phyloP scores from a whole-genome alignment of 1,140 invertebrate genomes.

The Galleria mellonella region DNA sequence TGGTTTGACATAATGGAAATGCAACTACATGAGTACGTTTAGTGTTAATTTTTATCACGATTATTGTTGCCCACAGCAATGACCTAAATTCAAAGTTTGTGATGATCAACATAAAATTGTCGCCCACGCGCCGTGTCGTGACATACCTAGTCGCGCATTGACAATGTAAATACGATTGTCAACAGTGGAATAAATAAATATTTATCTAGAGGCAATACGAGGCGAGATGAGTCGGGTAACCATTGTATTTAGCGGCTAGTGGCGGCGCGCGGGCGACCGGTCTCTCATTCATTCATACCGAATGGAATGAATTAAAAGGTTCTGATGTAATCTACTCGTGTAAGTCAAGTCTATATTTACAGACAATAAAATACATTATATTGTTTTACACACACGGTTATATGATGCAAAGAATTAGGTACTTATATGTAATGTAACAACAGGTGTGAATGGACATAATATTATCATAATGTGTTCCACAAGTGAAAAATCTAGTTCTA shows the following conservation, averaged over 20 bases:
- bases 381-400: no score
- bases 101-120: constrained; percentile 49
- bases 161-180: constrained; percentile 70
- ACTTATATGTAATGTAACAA: no score
- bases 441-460: no score
- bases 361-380: no score
- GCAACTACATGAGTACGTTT: no score
- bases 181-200: constrained; percentile 67
- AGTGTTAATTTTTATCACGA: no score
- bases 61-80: constrained; percentile 7
- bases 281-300: constrained; percentile 23
- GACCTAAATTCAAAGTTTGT: constrained; percentile 50
- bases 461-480: no score
- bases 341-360: no score
- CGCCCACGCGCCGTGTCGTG: constrained; percentile 40
- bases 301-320: constrained; percentile 24
- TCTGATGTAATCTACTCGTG: no score
- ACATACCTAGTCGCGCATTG: constrained; percentile 36
- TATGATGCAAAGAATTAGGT: no score
- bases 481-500: no score
- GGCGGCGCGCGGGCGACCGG: constrained; percentile 28
- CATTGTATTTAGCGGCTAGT: constrained; percentile 28
- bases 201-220: constrained; percentile 51
- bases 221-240: constrained; percentile 44
- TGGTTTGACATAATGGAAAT: no score